phyloP scores from a whole-genome alignment of 2,113 vertebrate genomes.

The Psilopogon haemacephalus region DNA sequence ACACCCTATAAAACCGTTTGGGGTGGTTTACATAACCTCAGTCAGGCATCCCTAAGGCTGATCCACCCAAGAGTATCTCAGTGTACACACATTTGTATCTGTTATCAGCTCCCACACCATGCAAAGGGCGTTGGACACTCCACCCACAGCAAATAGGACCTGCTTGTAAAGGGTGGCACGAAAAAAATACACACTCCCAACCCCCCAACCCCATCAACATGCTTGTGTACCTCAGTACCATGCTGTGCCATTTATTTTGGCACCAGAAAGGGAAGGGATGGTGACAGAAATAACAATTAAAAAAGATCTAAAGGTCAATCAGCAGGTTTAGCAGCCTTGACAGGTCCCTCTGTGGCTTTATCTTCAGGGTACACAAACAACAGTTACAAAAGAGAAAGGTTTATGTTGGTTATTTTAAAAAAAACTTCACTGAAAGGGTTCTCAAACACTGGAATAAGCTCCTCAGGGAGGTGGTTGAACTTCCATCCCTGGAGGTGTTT shows the following conservation, averaged over 20 bases:
- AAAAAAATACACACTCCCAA: background rate
- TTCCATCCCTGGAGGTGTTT: too few species aligned
- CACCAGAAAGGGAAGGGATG: background rate
- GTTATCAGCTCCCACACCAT: background rate
- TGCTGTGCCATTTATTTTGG: background rate
- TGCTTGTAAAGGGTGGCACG: background rate
- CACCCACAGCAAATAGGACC: constrained; percentile 3
- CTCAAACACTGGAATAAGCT: too few species aligned
- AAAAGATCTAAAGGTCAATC: background rate
- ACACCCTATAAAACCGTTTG: background rate
- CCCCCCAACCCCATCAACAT: background rate
- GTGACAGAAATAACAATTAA: background rate
- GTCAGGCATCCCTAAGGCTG: background rate
- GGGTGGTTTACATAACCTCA: background rate
- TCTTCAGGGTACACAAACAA: background rate
- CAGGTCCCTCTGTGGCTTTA: background rate
- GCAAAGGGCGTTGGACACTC: background rate
- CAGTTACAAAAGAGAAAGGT: background rate
- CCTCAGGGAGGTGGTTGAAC: too few species aligned
- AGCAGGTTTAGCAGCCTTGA: background rate
- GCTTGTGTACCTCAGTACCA: background rate
- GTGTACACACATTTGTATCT: background rate
- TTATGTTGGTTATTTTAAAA: too few species aligned
- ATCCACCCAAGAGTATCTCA: background rate
- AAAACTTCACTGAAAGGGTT: too few species aligned